Evolutionary conservation across 2,888 invertebrate species (phyloP), one percentile per base, ranked within the genome.

Genomic region (Drosophila fungiperda): DNA sequence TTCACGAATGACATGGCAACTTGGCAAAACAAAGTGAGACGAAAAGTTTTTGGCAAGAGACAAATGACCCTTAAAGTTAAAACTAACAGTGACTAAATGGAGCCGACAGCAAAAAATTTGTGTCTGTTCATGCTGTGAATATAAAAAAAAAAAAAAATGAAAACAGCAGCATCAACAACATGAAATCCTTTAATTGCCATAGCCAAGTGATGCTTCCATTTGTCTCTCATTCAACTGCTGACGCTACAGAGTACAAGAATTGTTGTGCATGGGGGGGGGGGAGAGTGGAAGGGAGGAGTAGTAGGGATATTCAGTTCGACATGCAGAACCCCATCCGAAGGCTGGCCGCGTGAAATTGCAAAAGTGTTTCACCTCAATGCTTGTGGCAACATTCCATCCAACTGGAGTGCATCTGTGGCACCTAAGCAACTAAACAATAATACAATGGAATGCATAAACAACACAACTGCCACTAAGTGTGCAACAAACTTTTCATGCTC

Each of bases 151-250:
- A 48, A 55, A 9, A n/a, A 48, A 29, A 26, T 32, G 6, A 15
- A 49, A 64, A 42, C 58, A 74, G 59, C 65, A 75, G 64, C 61
- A 70, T 64, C 54, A 75, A 82, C 69, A 71, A 75, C 81, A 82
- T 82, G 77, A 90, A 91, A 89, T 90, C 89, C 89, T 89, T 91
- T 91, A 91, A 92, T 92, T 91, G 90, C 86, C 90, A 80, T 77
- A 84, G 89, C 78, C 79, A 87, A 87, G 82, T 78, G 77, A 80
- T 80, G 81, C 80, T 79, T 81, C 81, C 87, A 92, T 91, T 91
- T 91, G 85, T 90, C 87, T 88, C 89, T 72, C 72, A 74, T 76
- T 78, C 87, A 83, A 87, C 74, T 80, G 68, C 71, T 82, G 77
- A 74, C 74, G 55, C 68, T 74, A 52, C 68, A 42, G n/a, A 35